These are phyloP conservation scores for Hoplostethus atlanticus DNA, from an alignment of 2,797 vertebrate genomes.

Conservation along the genomic window DNA sequence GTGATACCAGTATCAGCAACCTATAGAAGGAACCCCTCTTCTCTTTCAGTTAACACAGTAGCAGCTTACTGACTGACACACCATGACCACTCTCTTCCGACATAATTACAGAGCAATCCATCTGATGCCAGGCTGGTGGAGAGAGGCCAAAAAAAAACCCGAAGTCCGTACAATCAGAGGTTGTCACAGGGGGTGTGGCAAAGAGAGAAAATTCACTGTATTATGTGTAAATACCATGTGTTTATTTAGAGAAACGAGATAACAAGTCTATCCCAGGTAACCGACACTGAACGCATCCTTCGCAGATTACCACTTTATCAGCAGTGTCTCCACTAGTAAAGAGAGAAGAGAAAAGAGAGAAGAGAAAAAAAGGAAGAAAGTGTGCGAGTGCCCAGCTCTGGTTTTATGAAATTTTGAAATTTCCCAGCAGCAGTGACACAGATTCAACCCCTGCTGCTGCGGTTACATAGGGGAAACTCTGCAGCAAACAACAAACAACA, in stretches of 20 bases:
- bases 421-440: background rate
- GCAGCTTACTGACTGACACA: slow-evolving; percentile 35
- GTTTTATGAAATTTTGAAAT: background rate
- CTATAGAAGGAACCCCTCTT: background rate
- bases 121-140: slow-evolving; percentile 22
- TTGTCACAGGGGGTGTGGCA: slow-evolving; percentile 32
- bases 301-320: too few relatives aligned
- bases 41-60: slow-evolving; percentile 23
- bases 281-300: too few relatives aligned
- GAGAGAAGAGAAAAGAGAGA: background rate
- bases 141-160: slow-evolving; percentile 9
- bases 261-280: background rate
- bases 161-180: slow-evolving; percentile 42
- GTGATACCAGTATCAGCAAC: slow-evolving; percentile 9
- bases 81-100: slow-evolving; percentile 52
- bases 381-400: background rate
- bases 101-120: slow-evolving; percentile 44
- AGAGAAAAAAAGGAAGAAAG: too few relatives aligned
- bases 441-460: background rate
- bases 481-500: background rate
- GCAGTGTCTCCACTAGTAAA: too few relatives aligned
- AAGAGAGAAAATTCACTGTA: slow-evolving; percentile 17
- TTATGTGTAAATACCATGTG: slow-evolving; percentile 6
- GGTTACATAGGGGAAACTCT: background rate
- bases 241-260: slow-evolving; percentile 12